phyloP scores from a whole-genome alignment of 2,113 vertebrate genomes.

The Bufo gargarizans region DNA sequence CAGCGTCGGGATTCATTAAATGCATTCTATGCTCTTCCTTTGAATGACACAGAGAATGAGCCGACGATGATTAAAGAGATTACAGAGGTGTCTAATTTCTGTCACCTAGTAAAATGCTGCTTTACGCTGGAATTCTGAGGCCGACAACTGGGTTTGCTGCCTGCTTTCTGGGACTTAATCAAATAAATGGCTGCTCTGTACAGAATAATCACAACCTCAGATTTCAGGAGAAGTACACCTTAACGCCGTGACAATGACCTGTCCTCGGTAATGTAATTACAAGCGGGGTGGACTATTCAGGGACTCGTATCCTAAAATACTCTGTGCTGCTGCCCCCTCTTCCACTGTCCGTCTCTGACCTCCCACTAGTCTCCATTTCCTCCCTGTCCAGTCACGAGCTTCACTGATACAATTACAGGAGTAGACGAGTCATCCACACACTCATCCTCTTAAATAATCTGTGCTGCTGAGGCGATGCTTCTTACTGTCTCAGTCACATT shows the following conservation, averaged over 20 bases:
- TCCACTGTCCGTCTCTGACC: no score
- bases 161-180: neutral
- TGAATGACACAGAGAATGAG: constrained; percentile 29
- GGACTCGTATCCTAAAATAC: no score
- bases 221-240: neutral
- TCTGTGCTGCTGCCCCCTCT: no score
- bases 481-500: no score
- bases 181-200: neutral
- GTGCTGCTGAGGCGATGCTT: no score
- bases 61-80: constrained; percentile 31
- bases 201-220: neutral
- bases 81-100: constrained; percentile 17
- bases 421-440: no score
- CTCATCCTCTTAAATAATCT: no score
- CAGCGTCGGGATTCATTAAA: constrained; percentile 19
- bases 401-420: no score
- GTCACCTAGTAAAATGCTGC: constrained; percentile 24
- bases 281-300: no score
- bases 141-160: neutral
- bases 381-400: no score
- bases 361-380: no score
- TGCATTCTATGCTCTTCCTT: neutral
- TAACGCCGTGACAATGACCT: neutral
- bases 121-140: neutral
- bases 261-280: no score